Conservation (phyloP, 92 coral and sea anemone species). For the Porites rus region DNA sequence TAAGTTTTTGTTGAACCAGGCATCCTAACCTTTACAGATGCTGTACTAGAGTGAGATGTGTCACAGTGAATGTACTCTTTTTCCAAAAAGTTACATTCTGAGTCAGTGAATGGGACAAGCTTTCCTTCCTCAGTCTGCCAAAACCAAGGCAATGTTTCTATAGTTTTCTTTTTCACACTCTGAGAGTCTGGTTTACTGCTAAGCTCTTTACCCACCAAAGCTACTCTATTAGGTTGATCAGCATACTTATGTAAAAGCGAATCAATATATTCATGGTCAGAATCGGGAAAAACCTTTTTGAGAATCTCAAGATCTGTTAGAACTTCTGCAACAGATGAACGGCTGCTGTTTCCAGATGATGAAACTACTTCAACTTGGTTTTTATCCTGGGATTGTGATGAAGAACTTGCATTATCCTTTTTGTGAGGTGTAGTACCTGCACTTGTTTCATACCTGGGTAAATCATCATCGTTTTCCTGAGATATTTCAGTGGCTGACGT, state of each 20-base stretch:
- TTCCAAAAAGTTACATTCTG: slow-evolving; percentile 63
- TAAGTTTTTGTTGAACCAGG: slow-evolving; percentile 31
- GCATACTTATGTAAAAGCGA: slow-evolving; percentile 43
- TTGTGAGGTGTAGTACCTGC: background rate
- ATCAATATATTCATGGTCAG: slow-evolving; percentile 51
- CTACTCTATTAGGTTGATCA: slow-evolving; percentile 52
- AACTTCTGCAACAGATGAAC: background rate
- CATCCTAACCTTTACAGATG: slow-evolving; percentile 16
- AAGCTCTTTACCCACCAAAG: slow-evolving; percentile 60
- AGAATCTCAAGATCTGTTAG: slow-evolving; percentile 60
- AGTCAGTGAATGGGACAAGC: slow-evolving; percentile 51
- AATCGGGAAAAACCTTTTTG: slow-evolving; percentile 63
- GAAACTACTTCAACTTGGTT: background rate
- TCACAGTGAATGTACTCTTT: slow-evolving; percentile 13
- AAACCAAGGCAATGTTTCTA: slow-evolving; percentile 46
- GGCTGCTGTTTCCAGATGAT: background rate
- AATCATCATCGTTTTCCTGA: background rate
- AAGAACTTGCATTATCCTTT: background rate
- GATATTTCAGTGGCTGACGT: background rate
- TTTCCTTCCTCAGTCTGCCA: slow-evolving; percentile 55
- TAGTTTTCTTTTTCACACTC: background rate
- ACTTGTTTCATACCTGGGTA: background rate
- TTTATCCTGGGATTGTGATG: background rate
- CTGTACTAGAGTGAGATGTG: background rate
- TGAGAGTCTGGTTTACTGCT: slow-evolving; percentile 2